phyloP scores from a whole-genome alignment of 2,113 vertebrate species.

The Polypterus bichir region DNA sequence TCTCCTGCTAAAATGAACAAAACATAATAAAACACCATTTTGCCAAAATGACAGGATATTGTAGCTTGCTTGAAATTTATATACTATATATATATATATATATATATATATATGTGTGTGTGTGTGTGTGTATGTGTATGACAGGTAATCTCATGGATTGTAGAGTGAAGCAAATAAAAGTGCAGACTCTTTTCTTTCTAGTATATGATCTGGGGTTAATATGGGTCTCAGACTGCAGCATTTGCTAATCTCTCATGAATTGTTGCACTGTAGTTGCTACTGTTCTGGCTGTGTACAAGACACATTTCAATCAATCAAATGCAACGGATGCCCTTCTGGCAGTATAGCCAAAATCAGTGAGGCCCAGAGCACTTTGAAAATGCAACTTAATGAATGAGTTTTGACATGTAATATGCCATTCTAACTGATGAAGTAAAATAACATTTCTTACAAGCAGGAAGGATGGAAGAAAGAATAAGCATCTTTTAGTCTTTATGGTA shows the following conservation, averaged over 20 bases:
- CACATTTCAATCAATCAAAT: conserved; percentile 55
- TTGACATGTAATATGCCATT: conserved; percentile 42
- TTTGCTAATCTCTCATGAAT: conserved; percentile 38
- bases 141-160: background rate
- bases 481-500: too few relatives aligned
- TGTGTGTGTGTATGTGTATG: background rate
- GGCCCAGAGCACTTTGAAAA: conserved; percentile 42
- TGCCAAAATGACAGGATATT: too few relatives aligned
- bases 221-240: conserved; percentile 20
- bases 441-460: too few relatives aligned
- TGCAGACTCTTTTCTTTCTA: conserved; percentile 21
- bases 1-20: too few relatives aligned
- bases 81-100: too few relatives aligned
- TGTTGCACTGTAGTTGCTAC: conserved; percentile 37
- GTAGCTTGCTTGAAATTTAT: too few relatives aligned
- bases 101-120: too few relatives aligned
- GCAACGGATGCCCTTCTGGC: conserved; percentile 30
- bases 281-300: conserved; percentile 37
- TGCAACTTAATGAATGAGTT: conserved; percentile 45
- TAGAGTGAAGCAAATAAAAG: conserved; percentile 6
- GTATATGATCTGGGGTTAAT: conserved; percentile 26
- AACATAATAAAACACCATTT: too few relatives aligned
- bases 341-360: conserved; percentile 45
- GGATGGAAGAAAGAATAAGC: too few relatives aligned
- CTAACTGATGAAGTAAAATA: background rate